These are phyloP conservation scores for Emydura subglobosa DNA, from an alignment of 2,113 vertebrate species.

Conservation along the genomic window DNA sequence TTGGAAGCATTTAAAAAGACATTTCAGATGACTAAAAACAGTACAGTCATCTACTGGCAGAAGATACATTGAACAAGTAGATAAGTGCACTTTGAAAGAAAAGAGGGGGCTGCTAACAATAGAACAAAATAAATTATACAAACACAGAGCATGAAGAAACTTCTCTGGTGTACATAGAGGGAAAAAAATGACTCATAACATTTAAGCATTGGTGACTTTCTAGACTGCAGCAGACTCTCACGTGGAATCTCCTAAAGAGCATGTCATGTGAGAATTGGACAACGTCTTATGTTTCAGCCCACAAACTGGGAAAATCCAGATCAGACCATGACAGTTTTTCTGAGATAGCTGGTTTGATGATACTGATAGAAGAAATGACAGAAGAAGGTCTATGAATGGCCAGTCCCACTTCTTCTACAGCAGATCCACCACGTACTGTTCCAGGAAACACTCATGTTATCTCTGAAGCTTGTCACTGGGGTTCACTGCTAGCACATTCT, in stretches of 20 bases:
- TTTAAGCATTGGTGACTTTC: not conserved
- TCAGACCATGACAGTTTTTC: not conserved
- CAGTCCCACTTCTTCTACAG: not conserved
- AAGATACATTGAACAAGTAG: too few species aligned
- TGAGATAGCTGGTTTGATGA: not conserved
- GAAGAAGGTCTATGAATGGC: not conserved
- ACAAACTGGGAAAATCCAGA: rapidly evolving
- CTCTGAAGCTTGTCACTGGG: not conserved
- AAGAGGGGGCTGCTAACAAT: not conserved
- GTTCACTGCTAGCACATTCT: not conserved
- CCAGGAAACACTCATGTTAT: not conserved
- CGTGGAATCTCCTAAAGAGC: not conserved
- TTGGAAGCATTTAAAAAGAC: not conserved
- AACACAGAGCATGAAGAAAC: not conserved
- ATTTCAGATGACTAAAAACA: not conserved
- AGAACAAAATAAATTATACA: not conserved
- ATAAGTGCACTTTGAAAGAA: not conserved
- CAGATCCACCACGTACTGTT: not conserved
- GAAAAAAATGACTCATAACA: not conserved
- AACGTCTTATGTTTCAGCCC: not conserved
- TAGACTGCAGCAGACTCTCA: not conserved
- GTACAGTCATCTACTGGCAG: too few species aligned
- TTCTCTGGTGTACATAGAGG: not conserved
- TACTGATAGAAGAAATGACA: not conserved
- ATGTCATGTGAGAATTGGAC: not conserved